Evolutionary conservation across 2,113 vertebrate genomes (phyloP).

Genomic region (Aythya baeri): DNA sequence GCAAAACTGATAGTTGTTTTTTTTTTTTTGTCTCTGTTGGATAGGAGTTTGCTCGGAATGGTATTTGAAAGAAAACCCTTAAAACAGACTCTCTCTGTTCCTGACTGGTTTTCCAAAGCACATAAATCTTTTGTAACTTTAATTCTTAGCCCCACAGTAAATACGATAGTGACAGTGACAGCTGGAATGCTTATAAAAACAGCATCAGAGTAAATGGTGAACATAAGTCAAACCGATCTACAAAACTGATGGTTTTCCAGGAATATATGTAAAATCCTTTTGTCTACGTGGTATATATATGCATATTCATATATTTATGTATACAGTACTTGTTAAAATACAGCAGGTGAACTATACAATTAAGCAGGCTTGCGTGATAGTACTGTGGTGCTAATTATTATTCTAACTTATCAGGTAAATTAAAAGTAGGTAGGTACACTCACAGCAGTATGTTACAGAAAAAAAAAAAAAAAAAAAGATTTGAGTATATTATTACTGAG

Average conservation of each 20-base stretch:
- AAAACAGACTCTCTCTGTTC: not conserved
- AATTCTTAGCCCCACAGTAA: not conserved
- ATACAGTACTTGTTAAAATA: not conserved
- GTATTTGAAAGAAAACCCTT: not conserved
- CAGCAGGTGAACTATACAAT: not conserved
- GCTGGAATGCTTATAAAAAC: conserved; percentile 41
- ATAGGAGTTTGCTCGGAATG: not conserved
- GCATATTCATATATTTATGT: not conserved
- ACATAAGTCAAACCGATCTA: not conserved
- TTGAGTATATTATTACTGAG: not conserved
- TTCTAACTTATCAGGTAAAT: not conserved
- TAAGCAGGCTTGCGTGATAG: not conserved
- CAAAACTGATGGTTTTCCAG: not conserved
- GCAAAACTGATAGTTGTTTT: not conserved
- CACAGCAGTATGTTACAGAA: not conserved
- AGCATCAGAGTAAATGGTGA: not conserved
- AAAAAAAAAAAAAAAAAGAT: not conserved
- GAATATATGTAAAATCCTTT: not conserved
- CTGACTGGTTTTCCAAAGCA: conserved; percentile 16
- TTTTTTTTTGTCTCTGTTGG: conserved; percentile 5
- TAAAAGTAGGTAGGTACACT: not conserved
- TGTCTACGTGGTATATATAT: not conserved
- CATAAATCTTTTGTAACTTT: conserved; percentile 29
- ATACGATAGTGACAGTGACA: not conserved
- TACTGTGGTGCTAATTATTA: not conserved